phyloP scores from a whole-genome alignment of 1,140 invertebrate species.

The Caligus rogercresseyi region DNA sequence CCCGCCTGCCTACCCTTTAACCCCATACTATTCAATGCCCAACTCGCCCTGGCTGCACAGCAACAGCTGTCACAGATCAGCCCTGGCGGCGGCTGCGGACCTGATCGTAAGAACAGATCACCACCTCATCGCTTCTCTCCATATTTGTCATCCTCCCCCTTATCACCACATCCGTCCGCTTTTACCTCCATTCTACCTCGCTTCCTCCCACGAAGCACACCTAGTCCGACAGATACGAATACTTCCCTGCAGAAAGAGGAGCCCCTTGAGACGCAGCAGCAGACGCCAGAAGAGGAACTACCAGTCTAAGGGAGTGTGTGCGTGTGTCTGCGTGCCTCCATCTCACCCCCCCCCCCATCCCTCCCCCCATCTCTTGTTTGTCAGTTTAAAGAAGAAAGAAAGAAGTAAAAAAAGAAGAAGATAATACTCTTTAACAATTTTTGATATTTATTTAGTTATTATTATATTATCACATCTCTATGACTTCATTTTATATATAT shows the following conservation, averaged over 20 bases:
- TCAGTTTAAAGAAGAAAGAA: too few relatives aligned
- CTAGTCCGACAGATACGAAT: too few relatives aligned
- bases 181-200: neutral
- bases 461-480: too few relatives aligned
- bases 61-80: neutral
- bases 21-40: neutral
- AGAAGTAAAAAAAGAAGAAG: too few relatives aligned
- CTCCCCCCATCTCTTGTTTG: too few relatives aligned
- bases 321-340: too few relatives aligned
- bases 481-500: too few relatives aligned
- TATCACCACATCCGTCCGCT: neutral
- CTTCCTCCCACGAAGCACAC: neutral
- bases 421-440: too few relatives aligned
- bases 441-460: too few relatives aligned
- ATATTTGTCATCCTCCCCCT: neutral
- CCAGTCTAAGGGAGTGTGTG: too few relatives aligned
- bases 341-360: too few relatives aligned
- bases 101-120: neutral
- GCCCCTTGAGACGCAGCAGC: neutral
- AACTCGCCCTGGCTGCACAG: neutral
- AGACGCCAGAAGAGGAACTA: neutral
- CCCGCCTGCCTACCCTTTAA: neutral
- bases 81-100: neutral
- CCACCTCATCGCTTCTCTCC: neutral
- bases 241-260: neutral